Conservation (phyloP, 1,140 invertebrate species). For the Ladona fulva region DNA sequence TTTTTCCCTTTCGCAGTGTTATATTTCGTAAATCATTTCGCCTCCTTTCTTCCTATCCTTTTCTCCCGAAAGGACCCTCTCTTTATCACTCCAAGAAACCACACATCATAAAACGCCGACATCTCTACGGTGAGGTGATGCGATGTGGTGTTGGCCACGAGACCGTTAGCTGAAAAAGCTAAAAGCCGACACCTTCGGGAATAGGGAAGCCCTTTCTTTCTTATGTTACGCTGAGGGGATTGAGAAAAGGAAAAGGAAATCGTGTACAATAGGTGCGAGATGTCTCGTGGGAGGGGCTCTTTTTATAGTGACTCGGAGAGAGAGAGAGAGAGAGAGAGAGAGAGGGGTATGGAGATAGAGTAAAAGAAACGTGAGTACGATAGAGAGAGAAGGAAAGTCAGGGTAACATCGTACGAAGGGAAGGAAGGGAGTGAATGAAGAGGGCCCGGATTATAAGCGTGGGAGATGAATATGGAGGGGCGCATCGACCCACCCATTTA, state of each 20-base stretch:
- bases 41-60: background rate
- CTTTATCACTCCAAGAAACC: background rate
- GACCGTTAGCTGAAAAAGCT: background rate
- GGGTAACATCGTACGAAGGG: background rate
- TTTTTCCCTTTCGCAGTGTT: background rate
- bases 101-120: slow-evolving; percentile 9
- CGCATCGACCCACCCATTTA: background rate
- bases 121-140: background rate
- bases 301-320: background rate
- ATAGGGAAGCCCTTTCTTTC: background rate
- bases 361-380: background rate
- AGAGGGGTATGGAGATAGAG: background rate
- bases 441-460: background rate
- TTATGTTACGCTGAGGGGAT: background rate
- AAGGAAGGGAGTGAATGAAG: background rate
- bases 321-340: background rate
- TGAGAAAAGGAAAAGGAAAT: background rate
- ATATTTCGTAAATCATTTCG: background rate
- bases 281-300: background rate
- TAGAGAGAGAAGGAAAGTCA: background rate
- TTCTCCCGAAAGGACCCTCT: background rate
- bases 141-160: background rate
- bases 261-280: background rate
- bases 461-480: background rate
- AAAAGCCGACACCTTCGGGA: background rate